Evolutionary conservation across 2,113 vertebrate genomes (phyloP).

Genomic region (Stegastes partitus): DNA sequence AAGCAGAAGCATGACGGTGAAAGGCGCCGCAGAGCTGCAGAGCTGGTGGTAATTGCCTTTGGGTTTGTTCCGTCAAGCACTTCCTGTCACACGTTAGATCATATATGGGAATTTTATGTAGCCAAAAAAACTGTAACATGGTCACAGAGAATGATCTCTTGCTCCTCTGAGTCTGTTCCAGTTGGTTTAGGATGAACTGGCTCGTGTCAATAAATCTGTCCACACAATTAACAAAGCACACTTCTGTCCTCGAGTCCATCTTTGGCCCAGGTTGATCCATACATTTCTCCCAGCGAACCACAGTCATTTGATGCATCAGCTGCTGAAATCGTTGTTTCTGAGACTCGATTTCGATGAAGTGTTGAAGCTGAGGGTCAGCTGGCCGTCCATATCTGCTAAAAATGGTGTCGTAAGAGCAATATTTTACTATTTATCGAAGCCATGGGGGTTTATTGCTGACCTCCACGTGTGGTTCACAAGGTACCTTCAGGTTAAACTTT

Average conservation of each 20-base stretch:
- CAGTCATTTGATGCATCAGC: slow-evolving; percentile 96
- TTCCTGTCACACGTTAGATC: too few relatives aligned
- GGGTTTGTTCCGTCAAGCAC: too few relatives aligned
- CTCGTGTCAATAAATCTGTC: slow-evolving; percentile 98
- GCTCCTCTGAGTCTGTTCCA: slow-evolving; percentile 95
- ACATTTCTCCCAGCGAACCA: slow-evolving; percentile 98
- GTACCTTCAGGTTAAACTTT: too few relatives aligned
- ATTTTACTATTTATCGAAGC: not conserved
- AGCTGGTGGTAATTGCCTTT: too few relatives aligned
- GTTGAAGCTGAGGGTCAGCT: slow-evolving; percentile 92
- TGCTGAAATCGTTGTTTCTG: slow-evolving; percentile 97
- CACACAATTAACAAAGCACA: slow-evolving; percentile 96
- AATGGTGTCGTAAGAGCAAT: not conserved
- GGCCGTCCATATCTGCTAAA: slow-evolving; percentile 70
- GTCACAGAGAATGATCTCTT: slow-evolving; percentile 89
- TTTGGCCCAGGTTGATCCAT: slow-evolving; percentile 98
- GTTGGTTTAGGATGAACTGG: slow-evolving; percentile 96
- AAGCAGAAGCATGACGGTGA: too few relatives aligned
- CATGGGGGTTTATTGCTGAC: slow-evolving; percentile 78
- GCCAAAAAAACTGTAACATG: too few relatives aligned
- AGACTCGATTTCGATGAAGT: slow-evolving; percentile 95
- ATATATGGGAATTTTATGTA: too few relatives aligned
- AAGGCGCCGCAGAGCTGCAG: too few relatives aligned
- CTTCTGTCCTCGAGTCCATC: slow-evolving; percentile 93
- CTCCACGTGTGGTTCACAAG: slow-evolving; percentile 91